Conservation (phyloP, 2,113 vertebrate genomes). For the Paraplagusia blochii region DNA sequence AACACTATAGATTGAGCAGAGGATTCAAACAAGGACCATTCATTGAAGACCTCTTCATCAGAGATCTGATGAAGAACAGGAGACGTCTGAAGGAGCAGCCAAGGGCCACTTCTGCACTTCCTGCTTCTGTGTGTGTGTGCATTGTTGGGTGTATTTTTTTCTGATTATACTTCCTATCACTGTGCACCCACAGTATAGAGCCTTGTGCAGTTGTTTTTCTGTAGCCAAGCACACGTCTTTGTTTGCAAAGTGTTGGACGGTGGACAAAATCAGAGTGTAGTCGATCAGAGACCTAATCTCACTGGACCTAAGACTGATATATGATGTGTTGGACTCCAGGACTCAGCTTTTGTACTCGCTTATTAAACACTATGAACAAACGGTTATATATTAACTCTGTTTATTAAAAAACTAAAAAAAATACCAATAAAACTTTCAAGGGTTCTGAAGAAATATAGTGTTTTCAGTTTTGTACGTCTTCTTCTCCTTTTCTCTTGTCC, state of each 20-base stretch:
- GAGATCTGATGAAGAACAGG: constrained; percentile 50
- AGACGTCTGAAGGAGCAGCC: constrained; percentile 58
- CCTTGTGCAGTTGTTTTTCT: constrained; percentile 29
- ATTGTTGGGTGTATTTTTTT: constrained; percentile 60
- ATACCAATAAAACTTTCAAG: too few relatives aligned
- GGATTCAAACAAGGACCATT: constrained; percentile 35
- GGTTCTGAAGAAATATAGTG: too few relatives aligned
- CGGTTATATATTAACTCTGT: too few relatives aligned
- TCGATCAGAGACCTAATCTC: constrained; percentile 51
- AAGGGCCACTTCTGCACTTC: constrained; percentile 62
- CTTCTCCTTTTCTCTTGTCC: too few relatives aligned
- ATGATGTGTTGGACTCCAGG: too few relatives aligned
- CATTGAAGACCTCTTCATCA: constrained; percentile 30
- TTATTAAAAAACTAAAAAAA: too few relatives aligned
- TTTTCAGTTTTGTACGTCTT: too few relatives aligned
- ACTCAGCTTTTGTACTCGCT: too few relatives aligned
- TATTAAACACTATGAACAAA: too few relatives aligned
- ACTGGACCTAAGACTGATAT: too few relatives aligned
- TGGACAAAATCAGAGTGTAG: constrained; percentile 62
- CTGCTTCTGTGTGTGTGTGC: constrained; percentile 62
- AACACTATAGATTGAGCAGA: constrained; percentile 30
- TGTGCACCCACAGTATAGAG: constrained; percentile 39
- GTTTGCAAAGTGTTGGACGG: constrained; percentile 27
- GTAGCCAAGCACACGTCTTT: constrained; percentile 15
- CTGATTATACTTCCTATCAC: constrained; percentile 52